Conservation (phyloP, 2,888 invertebrate genomes). For the Crepidodera aurea region DNA sequence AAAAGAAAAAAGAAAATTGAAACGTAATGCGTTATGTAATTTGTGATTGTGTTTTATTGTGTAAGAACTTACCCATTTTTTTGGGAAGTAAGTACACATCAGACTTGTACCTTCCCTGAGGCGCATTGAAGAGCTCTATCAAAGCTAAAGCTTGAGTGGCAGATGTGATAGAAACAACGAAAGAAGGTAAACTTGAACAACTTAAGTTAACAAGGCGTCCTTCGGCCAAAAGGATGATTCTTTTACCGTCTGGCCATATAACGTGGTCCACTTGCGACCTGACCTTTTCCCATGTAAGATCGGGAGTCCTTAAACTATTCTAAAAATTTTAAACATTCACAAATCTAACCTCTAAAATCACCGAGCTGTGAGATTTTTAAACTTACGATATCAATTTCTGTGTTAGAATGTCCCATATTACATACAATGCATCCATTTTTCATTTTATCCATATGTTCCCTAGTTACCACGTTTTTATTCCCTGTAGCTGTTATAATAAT, state of each 20-base stretch:
- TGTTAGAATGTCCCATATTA: slow-evolving; percentile 98
- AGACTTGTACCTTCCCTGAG: slow-evolving; percentile 91
- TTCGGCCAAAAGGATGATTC: slow-evolving; percentile 92
- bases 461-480: slow-evolving; percentile 94
- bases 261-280: slow-evolving; percentile 98
- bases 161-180: slow-evolving; percentile 97
- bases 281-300: slow-evolving; percentile 96
- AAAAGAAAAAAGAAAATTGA: too few species aligned
- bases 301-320: slow-evolving; percentile 91
- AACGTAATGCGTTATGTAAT: background rate
- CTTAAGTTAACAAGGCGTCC: slow-evolving; percentile 95
- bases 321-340: slow-evolving; percentile 52
- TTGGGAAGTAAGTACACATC: slow-evolving; percentile 98
- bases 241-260: slow-evolving; percentile 97
- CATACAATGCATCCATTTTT: slow-evolving; percentile 95
- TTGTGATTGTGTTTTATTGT: background rate
- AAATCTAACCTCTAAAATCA: too few species aligned
- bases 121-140: slow-evolving; percentile 97
- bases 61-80: slow-evolving; percentile 85
- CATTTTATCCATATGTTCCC: slow-evolving; percentile 96
- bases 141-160: slow-evolving; percentile 96
- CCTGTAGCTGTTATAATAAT: slow-evolving; percentile 98
- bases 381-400: slow-evolving; percentile 91
- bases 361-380: too few species aligned
- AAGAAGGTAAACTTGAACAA: slow-evolving; percentile 96